phyloP scores from a whole-genome alignment of 1,140 invertebrate species.

The Anastatus disparis region DNA sequence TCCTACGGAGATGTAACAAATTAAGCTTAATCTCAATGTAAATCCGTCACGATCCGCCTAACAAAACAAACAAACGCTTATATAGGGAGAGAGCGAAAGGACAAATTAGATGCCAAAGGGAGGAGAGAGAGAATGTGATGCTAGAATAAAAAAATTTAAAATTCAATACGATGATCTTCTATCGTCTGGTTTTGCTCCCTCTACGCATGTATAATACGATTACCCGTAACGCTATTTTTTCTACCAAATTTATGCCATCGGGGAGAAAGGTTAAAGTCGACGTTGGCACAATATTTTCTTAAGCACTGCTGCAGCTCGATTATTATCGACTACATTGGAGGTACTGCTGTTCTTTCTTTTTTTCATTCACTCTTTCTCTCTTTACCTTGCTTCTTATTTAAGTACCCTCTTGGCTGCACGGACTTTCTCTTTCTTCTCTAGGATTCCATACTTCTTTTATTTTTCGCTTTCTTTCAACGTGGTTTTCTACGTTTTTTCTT shows the following conservation, averaged over 20 bases:
- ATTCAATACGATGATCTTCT: slow-evolving; percentile 31
- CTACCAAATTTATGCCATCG: slow-evolving; percentile 55
- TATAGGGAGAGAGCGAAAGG: too few relatives aligned
- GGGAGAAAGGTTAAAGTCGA: too few relatives aligned
- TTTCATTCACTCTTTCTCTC: neutral
- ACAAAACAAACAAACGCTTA: slow-evolving; percentile 23
- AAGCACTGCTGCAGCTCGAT: slow-evolving; percentile 17
- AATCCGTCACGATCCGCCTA: slow-evolving; percentile 37
- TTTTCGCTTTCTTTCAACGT: neutral
- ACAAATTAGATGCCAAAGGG: slow-evolving; percentile 23
- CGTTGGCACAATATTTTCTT: slow-evolving; percentile 52
- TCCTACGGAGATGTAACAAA: slow-evolving; percentile 25
- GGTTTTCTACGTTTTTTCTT: neutral
- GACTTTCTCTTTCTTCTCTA: slow-evolving; percentile 32
- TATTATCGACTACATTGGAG: slow-evolving; percentile 10
- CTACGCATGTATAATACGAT: slow-evolving; percentile 16
- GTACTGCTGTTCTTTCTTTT: neutral
- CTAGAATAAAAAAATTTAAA: slow-evolving; percentile 4
- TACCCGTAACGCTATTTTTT: slow-evolving; percentile 48
- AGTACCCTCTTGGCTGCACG: neutral
- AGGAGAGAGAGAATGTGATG: neutral
- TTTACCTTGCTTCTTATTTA: neutral
- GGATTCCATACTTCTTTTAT: neutral
- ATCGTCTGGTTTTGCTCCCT: neutral
- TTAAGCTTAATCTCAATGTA: slow-evolving; percentile 39